A percentile compares a stretch with the other conserved stretches of the same genome.
phyloP scores from a whole-genome alignment of 1,140 invertebrate species.

The Papilio polyxenes region DNA sequence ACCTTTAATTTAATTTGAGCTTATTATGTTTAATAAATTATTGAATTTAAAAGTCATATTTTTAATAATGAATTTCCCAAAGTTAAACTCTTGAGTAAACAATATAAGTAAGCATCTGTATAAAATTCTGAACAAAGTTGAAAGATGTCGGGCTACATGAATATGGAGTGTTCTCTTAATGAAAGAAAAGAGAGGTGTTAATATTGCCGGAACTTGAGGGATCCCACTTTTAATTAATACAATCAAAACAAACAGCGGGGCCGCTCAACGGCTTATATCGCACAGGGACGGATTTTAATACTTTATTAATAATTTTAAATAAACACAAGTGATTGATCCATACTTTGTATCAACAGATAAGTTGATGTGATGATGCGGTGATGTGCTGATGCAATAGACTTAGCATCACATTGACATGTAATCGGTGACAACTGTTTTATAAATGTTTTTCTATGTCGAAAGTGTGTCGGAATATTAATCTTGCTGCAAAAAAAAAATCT shows the following conservation, averaged over 20 bases:
- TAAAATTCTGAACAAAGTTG: slow-evolving; percentile 24
- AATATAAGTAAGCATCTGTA: slow-evolving; percentile 10
- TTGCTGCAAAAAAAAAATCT: too few species aligned
- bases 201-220: slow-evolving; percentile 71
- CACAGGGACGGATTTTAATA: slow-evolving; percentile 48
- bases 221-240: slow-evolving; percentile 74
- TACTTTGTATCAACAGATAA: too few species aligned
- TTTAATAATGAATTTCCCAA: not conserved
- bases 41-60: too few species aligned
- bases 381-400: too few species aligned
- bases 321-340: too few species aligned
- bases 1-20: too few species aligned
- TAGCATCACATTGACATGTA: too few species aligned
- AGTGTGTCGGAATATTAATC: too few species aligned
- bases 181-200: slow-evolving; percentile 73
- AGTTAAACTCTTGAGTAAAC: not conserved
- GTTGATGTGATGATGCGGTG: too few species aligned
- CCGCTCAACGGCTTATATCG: slow-evolving; percentile 60
- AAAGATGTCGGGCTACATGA: slow-evolving; percentile 52
- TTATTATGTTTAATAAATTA: too few species aligned
- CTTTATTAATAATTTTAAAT: not conserved
- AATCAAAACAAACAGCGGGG: slow-evolving; percentile 74
- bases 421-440: too few species aligned
- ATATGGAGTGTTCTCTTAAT: slow-evolving; percentile 61
- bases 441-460: too few species aligned